phyloP scores from a whole-genome alignment of 2,888 invertebrate species.

The Apamea crenata region DNA sequence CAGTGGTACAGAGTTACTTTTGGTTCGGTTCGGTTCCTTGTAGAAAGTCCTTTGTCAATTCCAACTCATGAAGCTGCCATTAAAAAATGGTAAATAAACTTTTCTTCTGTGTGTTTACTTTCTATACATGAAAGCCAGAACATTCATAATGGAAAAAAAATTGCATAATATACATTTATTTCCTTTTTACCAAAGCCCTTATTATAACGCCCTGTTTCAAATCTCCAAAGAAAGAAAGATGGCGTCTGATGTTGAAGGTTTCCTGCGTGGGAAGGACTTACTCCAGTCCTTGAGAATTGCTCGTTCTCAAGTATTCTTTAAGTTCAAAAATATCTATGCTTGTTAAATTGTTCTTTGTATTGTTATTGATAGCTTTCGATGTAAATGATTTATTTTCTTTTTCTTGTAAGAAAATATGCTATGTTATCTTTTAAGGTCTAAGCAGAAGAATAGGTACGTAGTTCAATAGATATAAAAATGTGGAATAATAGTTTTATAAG shows the following conservation, averaged over 20 bases:
- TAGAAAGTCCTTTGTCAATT: too few relatives aligned
- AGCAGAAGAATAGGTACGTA: background rate
- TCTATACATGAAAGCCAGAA: too few relatives aligned
- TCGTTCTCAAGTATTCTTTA: background rate
- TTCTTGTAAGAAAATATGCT: background rate
- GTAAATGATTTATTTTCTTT: background rate
- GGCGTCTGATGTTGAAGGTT: conserved; percentile 6
- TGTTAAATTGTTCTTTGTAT: background rate
- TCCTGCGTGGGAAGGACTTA: conserved; percentile 8
- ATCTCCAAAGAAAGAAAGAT: conserved; percentile 21
- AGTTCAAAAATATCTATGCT: background rate
- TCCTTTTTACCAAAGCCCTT: background rate
- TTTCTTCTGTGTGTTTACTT: too few relatives aligned
- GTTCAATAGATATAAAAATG: background rate
- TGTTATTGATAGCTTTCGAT: background rate
- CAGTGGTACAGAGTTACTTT: background rate
- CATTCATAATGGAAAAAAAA: background rate
- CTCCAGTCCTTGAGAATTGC: background rate
- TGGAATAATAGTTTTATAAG: background rate
- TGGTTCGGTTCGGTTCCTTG: too few relatives aligned
- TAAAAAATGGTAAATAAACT: too few relatives aligned
- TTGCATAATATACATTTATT: background rate
- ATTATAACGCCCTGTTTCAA: conserved; percentile 11
- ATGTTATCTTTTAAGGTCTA: background rate
- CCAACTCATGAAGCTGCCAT: too few relatives aligned